phyloP scores from a whole-genome alignment of 1,140 invertebrate genomes.

The Drosophila biarmipes region DNA sequence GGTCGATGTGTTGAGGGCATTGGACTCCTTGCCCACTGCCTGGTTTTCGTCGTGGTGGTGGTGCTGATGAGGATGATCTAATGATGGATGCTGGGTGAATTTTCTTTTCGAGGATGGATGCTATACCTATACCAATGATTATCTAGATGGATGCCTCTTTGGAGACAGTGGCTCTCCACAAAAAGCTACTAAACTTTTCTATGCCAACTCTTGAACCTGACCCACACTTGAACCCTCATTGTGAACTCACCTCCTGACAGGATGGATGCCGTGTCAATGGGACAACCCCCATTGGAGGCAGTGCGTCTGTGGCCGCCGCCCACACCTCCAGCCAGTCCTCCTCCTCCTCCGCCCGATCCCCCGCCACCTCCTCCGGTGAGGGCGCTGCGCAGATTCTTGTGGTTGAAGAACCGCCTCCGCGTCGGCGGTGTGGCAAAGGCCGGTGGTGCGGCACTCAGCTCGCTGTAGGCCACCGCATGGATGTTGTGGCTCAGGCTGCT shows the following conservation, averaged over 20 bases:
- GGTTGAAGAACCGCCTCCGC: slow-evolving; percentile 91
- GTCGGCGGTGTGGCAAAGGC: slow-evolving; percentile 91
- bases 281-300: slow-evolving; percentile 80
- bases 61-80: slow-evolving; percentile 34
- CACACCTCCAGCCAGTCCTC: slow-evolving; percentile 1
- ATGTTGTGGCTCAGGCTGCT: slow-evolving; percentile 53
- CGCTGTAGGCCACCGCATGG: slow-evolving; percentile 63
- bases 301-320: slow-evolving; percentile 69
- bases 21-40: slow-evolving; percentile 63
- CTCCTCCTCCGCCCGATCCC: neutral
- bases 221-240: slow-evolving; percentile 20
- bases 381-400: slow-evolving; percentile 90
- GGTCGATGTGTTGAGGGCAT: slow-evolving; percentile 80
- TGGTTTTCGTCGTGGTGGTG: slow-evolving; percentile 34
- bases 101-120: slow-evolving; percentile 4
- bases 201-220: neutral
- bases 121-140: neutral
- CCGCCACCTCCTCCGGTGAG: slow-evolving; percentile 85
- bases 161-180: neutral
- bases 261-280: slow-evolving; percentile 77
- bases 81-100: slow-evolving; percentile 39
- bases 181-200: neutral
- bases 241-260: slow-evolving; percentile 73
- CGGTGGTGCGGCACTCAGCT: slow-evolving; percentile 71
- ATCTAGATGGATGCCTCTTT: neutral